Conservation (phyloP, 1,140 invertebrate species). For the Asobara japonica region DNA sequence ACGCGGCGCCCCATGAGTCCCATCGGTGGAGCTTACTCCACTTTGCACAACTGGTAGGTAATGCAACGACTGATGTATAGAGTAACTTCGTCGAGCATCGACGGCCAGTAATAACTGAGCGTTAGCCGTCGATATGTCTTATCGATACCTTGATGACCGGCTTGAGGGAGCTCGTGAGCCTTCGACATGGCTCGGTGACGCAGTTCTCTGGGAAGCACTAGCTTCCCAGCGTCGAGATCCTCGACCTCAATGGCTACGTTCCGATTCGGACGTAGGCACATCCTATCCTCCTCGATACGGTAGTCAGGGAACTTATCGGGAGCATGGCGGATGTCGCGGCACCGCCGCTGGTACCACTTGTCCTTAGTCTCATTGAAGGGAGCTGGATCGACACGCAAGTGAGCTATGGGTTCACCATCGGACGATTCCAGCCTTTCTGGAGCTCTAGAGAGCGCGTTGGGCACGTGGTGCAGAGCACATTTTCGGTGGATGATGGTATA, state of each 20-base stretch:
- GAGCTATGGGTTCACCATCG: background rate
- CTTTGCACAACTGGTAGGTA: conserved; percentile 43
- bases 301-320: background rate
- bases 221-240: conserved; percentile 1
- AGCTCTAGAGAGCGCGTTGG: background rate
- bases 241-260: background rate
- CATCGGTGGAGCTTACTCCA: conserved; percentile 36
- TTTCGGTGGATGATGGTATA: background rate
- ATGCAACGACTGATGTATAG: conserved; percentile 43
- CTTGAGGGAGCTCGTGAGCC: too few relatives aligned
- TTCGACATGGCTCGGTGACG: background rate
- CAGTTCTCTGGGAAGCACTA: background rate
- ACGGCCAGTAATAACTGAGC: conserved; percentile 47
- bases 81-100: conserved; percentile 43
- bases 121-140: conserved; percentile 43
- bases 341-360: background rate
- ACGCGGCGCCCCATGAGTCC: conserved; percentile 51
- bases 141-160: conserved; percentile 41
- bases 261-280: background rate
- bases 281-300: background rate
- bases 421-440: background rate
- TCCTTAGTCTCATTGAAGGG: background rate
- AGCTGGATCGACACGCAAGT: background rate
- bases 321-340: background rate
- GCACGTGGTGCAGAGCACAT: background rate